These are phyloP conservation scores for Lepus timidus DNA, from an alignment of 2,113 vertebrate species.

Conservation along the genomic window DNA sequence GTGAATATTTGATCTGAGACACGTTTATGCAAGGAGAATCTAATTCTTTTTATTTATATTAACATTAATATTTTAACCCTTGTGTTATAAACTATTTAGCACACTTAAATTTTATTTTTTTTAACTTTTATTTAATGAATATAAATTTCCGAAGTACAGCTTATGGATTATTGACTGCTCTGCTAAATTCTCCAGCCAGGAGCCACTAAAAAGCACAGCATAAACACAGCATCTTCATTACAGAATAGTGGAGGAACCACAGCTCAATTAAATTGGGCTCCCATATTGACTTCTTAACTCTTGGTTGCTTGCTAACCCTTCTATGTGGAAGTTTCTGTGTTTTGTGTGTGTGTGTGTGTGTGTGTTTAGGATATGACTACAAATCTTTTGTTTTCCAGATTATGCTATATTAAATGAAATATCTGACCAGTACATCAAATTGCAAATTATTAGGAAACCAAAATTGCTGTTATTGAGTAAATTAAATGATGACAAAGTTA, in stretches of 20 bases:
- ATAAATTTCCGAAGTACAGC: no score
- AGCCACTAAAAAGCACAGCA: conserved; percentile 23
- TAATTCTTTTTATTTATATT: no score
- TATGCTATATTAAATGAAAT: conserved; percentile 24
- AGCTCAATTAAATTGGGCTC: not conserved
- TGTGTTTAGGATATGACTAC: conserved; percentile 14
- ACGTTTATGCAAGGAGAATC: no score
- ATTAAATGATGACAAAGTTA: not conserved
- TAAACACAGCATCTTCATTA: not conserved
- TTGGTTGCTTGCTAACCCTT: conserved; percentile 1
- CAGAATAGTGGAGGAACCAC: not conserved
- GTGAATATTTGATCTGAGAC: no score
- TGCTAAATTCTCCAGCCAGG: conserved; percentile 16
- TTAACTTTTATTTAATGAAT: no score
- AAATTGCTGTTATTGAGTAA: conserved; percentile 17
- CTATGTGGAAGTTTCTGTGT: not conserved
- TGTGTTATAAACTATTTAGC: not conserved
- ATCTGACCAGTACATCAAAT: conserved; percentile 7
- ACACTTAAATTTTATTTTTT: not conserved
- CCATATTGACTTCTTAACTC: not conserved
- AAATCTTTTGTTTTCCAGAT: conserved; percentile 28
- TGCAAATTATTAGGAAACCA: conserved; percentile 12
- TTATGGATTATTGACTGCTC: not conserved
- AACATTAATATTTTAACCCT: conserved; percentile 13
- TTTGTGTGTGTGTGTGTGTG: conserved; percentile 51